A percentile compares a stretch with the other conserved stretches of the same genome.
Conservation (phyloP, 2,797 vertebrate species). For the Cheirogaleus major region DNA sequence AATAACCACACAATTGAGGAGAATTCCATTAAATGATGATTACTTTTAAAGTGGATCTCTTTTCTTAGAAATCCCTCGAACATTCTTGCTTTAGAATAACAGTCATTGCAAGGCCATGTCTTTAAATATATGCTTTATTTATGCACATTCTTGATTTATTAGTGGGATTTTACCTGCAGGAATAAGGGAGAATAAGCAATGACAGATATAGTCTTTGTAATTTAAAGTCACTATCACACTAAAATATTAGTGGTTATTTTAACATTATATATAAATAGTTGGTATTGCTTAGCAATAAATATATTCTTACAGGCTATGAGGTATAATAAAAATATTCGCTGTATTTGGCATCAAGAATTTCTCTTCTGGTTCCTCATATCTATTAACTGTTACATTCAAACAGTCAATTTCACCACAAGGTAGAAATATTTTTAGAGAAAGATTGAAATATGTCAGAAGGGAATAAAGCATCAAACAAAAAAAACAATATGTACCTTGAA, state of each 20-base stretch:
- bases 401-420: not conserved
- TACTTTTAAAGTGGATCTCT: not conserved
- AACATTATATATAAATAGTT: not conserved
- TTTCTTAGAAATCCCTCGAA: not conserved
- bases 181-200: not conserved
- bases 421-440: not conserved
- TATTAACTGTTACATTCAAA: not conserved
- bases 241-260: constrained; percentile 28
- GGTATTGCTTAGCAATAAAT: not conserved
- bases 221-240: constrained; percentile 19
- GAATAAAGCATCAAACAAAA: constrained; percentile 15
- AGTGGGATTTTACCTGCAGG: not conserved
- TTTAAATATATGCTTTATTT: constrained; percentile 20
- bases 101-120: not conserved
- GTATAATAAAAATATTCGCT: not conserved
- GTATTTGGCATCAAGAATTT: not conserved
- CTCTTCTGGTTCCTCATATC: not conserved
- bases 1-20: constrained; percentile 17
- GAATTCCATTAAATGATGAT: constrained; percentile 30
- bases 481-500: not conserved
- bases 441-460: constrained; percentile 3
- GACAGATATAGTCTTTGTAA: not conserved
- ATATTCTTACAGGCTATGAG: not conserved
- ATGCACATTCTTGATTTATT: constrained; percentile 12
- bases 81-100: constrained; percentile 26